A percentile compares a stretch with the other conserved stretches of the same genome.
phyloP scores from a whole-genome alignment of 2,888 invertebrate genomes.

The Melinaea menophilus region DNA sequence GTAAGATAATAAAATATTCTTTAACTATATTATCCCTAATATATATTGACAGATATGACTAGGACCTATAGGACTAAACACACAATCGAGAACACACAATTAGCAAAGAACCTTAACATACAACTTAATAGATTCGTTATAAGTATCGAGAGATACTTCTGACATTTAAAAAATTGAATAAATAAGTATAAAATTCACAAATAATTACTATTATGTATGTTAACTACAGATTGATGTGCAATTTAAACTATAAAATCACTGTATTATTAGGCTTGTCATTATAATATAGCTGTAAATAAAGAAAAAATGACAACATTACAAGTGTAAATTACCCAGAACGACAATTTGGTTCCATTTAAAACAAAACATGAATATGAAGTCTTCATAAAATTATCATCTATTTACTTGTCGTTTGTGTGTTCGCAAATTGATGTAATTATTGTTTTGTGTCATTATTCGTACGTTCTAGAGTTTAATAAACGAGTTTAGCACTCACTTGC shows the following conservation, averaged over 20 bases:
- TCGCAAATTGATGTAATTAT: conserved; percentile 19
- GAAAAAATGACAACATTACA: conserved; percentile 5
- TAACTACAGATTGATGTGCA: too few relatives aligned
- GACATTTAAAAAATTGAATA: too few relatives aligned
- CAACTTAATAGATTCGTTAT: too few relatives aligned
- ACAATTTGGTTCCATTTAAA: background rate
- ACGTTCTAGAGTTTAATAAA: conserved; percentile 11
- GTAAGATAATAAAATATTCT: conserved; percentile 52
- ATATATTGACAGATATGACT: too few relatives aligned
- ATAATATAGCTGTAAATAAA: background rate
- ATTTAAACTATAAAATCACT: too few relatives aligned
- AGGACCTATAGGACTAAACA: too few relatives aligned
- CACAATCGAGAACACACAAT: too few relatives aligned
- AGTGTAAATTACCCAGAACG: conserved; percentile 65
- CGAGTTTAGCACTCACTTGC: background rate
- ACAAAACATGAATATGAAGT: conserved; percentile 69
- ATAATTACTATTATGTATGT: too few relatives aligned
- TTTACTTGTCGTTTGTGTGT: conserved; percentile 15
- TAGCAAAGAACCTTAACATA: too few relatives aligned
- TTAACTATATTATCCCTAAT: background rate
- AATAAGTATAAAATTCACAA: too few relatives aligned
- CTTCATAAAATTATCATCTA: conserved; percentile 20
- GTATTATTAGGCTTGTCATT: background rate
- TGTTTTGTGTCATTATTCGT: conserved; percentile 14
- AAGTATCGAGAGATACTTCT: too few relatives aligned